Evolutionary conservation across 1,140 invertebrate species (phyloP).

Genomic region (Drosophila malerkotliana): DNA sequence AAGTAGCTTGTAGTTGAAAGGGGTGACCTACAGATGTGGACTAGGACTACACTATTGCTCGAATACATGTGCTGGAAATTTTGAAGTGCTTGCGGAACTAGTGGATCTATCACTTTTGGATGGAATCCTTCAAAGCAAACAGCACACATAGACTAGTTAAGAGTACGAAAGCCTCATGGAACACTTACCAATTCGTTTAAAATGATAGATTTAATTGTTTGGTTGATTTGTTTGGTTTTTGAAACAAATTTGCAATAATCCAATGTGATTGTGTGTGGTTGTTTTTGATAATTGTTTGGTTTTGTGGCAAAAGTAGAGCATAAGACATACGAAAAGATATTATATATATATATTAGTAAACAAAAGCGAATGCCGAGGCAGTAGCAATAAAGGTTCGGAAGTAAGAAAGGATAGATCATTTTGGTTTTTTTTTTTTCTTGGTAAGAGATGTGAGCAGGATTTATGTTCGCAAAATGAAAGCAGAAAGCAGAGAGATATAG

Average conservation of each 20-base stretch:
- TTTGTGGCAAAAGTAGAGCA: constrained; percentile 66
- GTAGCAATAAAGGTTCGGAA: constrained; percentile 19
- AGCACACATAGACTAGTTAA: constrained; percentile 47
- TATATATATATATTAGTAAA: constrained; percentile 69
- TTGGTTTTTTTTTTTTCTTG: background rate
- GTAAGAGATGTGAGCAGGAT: constrained; percentile 13
- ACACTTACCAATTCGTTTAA: constrained; percentile 76
- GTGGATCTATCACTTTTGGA: background rate
- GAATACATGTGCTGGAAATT: constrained; percentile 26
- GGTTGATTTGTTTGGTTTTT: constrained; percentile 59
- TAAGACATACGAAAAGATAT: constrained; percentile 69
- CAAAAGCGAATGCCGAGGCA: constrained; percentile 59
- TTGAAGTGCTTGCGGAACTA: constrained; percentile 8
- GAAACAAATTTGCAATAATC: constrained; percentile 70
- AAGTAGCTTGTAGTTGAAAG: constrained; percentile 13
- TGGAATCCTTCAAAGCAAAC: constrained; percentile 27
- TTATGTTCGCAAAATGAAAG: constrained; percentile 15
- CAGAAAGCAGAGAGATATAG: constrained; percentile 32
- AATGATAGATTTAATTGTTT: constrained; percentile 58
- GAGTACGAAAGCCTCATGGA: constrained; percentile 49
- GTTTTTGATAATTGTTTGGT: constrained; percentile 45
- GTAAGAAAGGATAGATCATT: constrained; percentile 13
- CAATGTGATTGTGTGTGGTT: constrained; percentile 60
- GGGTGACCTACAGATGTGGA: constrained; percentile 19
- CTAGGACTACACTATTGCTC: constrained; percentile 24